Percentiles rank a stretch among this genome's conserved stretches.
phyloP scores from a whole-genome alignment of 2,888 invertebrate genomes.

The Mesorhabditis spiculigera region DNA sequence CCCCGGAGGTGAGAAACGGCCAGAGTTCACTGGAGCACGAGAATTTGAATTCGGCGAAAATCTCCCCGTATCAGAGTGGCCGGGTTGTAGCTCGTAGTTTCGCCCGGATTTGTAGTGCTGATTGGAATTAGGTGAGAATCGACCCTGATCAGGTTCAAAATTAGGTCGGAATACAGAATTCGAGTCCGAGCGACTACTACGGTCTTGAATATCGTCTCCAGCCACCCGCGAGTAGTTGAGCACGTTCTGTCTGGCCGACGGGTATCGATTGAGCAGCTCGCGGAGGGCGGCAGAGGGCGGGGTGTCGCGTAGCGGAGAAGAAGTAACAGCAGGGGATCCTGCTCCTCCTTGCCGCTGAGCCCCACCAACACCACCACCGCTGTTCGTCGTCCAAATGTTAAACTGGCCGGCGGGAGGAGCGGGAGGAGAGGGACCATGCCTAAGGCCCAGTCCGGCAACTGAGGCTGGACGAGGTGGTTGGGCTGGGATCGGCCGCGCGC shows the following conservation, averaged over 20 bases:
- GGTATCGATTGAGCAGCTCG: constrained; percentile 38
- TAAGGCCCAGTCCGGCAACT: not conserved
- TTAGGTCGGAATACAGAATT: constrained; percentile 14
- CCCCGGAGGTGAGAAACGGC: too few species aligned
- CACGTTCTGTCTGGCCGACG: constrained; percentile 33
- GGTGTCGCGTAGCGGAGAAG: constrained; percentile 29
- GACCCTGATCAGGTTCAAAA: constrained; percentile 19
- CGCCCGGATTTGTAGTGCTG: not conserved
- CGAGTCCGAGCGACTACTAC: too few species aligned
- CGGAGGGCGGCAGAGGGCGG: constrained; percentile 41
- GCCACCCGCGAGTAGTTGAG: constrained; percentile 13
- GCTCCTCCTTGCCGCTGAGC: too few species aligned
- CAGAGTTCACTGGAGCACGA: too few species aligned
- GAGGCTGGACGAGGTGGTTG: not conserved
- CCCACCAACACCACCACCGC: not conserved
- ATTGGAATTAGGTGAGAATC: constrained; percentile 19
- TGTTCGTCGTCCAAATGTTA: not conserved
- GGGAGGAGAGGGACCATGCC: too few species aligned
- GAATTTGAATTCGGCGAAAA: too few species aligned
- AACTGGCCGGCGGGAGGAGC: not conserved
- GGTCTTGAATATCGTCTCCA: constrained; percentile 1
- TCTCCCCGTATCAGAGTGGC: not conserved
- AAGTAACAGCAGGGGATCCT: not conserved
- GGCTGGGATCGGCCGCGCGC: not conserved
- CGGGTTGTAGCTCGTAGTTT: not conserved